A percentile compares a stretch with the other conserved stretches of the same genome.
Conservation (phyloP, 2,113 vertebrate genomes). For the Ranitomeya variabilis region DNA sequence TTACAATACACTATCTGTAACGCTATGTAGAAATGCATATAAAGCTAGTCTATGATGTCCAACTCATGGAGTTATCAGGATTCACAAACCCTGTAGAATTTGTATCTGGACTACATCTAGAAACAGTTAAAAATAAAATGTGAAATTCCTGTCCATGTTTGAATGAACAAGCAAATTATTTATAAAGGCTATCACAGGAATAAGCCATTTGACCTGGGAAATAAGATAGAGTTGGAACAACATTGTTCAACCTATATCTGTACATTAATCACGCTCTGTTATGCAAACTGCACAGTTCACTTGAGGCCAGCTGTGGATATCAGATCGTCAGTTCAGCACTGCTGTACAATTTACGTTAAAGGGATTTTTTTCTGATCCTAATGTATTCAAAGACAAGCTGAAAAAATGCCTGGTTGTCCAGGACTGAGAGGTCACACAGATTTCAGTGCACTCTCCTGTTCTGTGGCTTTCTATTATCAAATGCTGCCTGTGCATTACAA, state of each 20-base stretch:
- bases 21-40: not conserved
- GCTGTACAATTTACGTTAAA: conserved; percentile 45
- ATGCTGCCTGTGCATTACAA: conserved; percentile 30
- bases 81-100: not conserved
- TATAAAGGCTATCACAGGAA: conserved; percentile 26
- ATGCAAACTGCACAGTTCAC: conserved; percentile 56
- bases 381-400: conserved; percentile 44
- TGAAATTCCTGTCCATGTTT: not conserved
- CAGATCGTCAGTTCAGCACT: conserved; percentile 42
- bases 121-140: not conserved
- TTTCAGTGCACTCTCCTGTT: conserved; percentile 39
- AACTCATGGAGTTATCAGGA: not conserved
- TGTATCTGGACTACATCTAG: not conserved
- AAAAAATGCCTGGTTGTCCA: conserved; percentile 48
- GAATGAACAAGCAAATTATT: not conserved
- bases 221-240: conserved; percentile 38
- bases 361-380: conserved; percentile 51
- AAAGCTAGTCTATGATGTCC: not conserved
- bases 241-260: conserved; percentile 54
- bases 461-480: conserved; percentile 42
- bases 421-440: conserved; percentile 42
- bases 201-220: conserved; percentile 43
- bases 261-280: conserved; percentile 54
- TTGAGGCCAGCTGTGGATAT: conserved; percentile 55
- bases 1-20: not conserved